Evolutionary conservation across 2,888 invertebrate species (phyloP).

Genomic region (Cephonodes hylas): DNA sequence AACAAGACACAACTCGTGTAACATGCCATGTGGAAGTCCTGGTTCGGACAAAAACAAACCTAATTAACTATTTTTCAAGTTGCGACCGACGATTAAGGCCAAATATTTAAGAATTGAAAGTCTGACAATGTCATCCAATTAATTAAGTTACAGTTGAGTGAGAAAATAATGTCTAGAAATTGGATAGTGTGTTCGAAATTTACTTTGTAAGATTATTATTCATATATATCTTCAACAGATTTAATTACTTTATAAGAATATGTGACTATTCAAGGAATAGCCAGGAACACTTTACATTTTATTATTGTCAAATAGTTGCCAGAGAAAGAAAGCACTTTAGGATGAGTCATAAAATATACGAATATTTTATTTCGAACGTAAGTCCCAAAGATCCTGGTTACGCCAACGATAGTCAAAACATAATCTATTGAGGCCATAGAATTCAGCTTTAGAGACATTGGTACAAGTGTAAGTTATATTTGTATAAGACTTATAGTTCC

Average conservation of each 20-base stretch:
- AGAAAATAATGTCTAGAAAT: not conserved
- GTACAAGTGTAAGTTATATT: not conserved
- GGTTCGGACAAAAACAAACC: constrained; percentile 49
- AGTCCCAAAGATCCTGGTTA: not conserved
- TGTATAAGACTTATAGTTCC: not conserved
- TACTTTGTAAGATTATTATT: not conserved
- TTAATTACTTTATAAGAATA: not conserved
- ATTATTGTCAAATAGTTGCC: too few relatives aligned
- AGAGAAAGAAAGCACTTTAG: too few relatives aligned
- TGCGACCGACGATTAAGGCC: not conserved
- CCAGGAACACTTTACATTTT: not conserved
- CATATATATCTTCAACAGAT: not conserved
- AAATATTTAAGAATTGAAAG: not conserved
- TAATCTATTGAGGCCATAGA: not conserved
- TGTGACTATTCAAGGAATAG: not conserved
- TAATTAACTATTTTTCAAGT: constrained; percentile 15
- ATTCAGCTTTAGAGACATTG: not conserved
- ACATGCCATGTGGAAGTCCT: constrained; percentile 75
- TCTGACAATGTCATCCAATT: not conserved
- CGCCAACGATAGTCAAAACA: not conserved
- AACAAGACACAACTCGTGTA: constrained; percentile 90
- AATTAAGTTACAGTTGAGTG: not conserved
- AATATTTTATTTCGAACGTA: too few relatives aligned
- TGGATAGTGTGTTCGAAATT: not conserved
- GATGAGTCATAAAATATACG: too few relatives aligned